Conservation (phyloP, 2,888 invertebrate genomes). For the Laothoe populi region DNA sequence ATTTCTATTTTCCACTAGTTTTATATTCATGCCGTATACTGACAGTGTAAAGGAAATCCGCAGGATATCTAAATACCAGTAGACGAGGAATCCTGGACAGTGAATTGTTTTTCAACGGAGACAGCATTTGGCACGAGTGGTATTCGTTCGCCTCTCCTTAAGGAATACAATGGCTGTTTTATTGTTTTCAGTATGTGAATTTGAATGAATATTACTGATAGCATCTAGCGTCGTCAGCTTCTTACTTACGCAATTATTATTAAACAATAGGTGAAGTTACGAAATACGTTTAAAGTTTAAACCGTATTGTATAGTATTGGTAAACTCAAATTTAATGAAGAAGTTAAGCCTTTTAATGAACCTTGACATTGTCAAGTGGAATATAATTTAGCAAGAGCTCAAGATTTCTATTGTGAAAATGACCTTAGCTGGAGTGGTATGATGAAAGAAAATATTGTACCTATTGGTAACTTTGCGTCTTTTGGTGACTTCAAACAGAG, state of each 20-base stretch:
- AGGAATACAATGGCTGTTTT: constrained; percentile 65
- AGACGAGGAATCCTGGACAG: constrained; percentile 45
- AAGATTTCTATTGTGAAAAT: background rate
- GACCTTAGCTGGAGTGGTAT: constrained; percentile 5
- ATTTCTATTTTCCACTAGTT: constrained; percentile 24
- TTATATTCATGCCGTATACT: constrained; percentile 11
- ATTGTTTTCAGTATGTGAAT: constrained; percentile 64
- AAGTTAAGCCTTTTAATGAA: background rate
- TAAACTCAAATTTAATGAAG: background rate
- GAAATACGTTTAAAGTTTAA: background rate
- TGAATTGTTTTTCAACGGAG: constrained; percentile 53
- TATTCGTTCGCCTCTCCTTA: constrained; percentile 59
- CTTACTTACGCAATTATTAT: constrained; percentile 29
- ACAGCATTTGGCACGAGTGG: constrained; percentile 59
- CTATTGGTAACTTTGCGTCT: background rate
- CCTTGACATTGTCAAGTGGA: constrained; percentile 2
- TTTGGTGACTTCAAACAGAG: too few relatives aligned
- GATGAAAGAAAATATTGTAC: background rate
- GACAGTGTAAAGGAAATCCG: constrained; percentile 31
- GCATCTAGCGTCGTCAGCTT: constrained; percentile 62
- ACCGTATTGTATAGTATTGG: background rate
- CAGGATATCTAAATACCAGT: constrained; percentile 43
- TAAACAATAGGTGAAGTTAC: constrained; percentile 16
- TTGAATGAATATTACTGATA: constrained; percentile 64
- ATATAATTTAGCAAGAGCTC: background rate